phyloP scores from a whole-genome alignment of 2,888 invertebrate species.

The Callyntrura guangdongensis region DNA sequence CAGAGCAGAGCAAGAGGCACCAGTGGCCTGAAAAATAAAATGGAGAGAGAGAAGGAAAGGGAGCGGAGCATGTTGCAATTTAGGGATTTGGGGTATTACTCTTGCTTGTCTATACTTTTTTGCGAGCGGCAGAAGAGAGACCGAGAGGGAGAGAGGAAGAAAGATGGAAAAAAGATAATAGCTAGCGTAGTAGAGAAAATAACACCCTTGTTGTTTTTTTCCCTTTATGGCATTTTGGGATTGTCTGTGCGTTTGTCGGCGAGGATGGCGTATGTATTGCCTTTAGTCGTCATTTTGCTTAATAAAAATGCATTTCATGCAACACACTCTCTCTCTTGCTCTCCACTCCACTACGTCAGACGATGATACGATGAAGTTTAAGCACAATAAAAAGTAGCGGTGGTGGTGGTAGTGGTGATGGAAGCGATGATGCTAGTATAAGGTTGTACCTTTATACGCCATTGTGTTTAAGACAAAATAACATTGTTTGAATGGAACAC shows the following conservation, averaged over 20 bases:
- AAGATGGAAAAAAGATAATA: background rate
- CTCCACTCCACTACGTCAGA: background rate
- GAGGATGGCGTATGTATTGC: no score
- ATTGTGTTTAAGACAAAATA: background rate
- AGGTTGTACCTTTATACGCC: background rate
- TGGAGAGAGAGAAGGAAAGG: background rate
- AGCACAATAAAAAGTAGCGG: background rate
- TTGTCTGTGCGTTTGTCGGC: no score
- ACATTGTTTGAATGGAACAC: background rate
- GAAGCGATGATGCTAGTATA: no score
- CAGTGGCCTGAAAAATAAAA: no score
- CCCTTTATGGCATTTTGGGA: constrained; percentile 9
- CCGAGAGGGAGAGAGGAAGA: no score
- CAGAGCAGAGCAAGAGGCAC: background rate
- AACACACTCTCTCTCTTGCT: background rate
- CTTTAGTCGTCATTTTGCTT: background rate
- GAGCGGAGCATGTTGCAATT: background rate
- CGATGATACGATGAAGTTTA: background rate
- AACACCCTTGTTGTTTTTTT: background rate
- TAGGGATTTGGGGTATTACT: constrained; percentile 5
- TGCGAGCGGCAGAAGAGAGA: background rate
- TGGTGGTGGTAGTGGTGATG: background rate
- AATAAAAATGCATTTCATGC: constrained; percentile 50
- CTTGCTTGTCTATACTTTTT: background rate
- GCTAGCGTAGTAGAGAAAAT: background rate